Percentiles rank a stretch among this genome's conserved stretches.
phyloP scores from a whole-genome alignment of 2,888 invertebrate species.

The Caenorhabditis auriculariae region DNA sequence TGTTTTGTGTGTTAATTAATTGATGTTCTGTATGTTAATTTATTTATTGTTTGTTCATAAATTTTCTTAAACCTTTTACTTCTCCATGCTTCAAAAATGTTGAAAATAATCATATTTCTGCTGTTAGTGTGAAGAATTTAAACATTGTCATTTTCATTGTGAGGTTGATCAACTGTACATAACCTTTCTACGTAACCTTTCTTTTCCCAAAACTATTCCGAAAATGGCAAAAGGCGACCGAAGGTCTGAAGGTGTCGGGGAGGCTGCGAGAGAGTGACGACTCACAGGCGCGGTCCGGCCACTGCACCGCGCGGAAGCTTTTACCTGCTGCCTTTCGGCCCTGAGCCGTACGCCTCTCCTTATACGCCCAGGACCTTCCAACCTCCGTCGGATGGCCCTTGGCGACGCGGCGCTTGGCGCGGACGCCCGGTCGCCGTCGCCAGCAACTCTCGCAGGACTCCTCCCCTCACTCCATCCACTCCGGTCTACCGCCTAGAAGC shows the following conservation, averaged over 20 bases:
- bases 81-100: too few relatives aligned
- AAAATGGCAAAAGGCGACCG: slow-evolving; percentile 37
- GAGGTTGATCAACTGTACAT: too few relatives aligned
- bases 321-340: slow-evolving; percentile 58
- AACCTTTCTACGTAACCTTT: too few relatives aligned
- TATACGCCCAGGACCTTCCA: slow-evolving; percentile 42
- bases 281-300: slow-evolving; percentile 47
- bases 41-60: too few relatives aligned
- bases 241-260: slow-evolving; percentile 40
- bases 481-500: slow-evolving; percentile 47
- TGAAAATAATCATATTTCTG: too few relatives aligned
- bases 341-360: slow-evolving; percentile 55
- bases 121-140: too few relatives aligned
- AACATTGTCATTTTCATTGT: too few relatives aligned
- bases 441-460: slow-evolving; percentile 36
- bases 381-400: slow-evolving; percentile 39
- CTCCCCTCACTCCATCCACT: slow-evolving; percentile 47
- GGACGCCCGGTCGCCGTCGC: slow-evolving; percentile 49
- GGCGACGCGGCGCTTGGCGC: slow-evolving; percentile 51
- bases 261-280: slow-evolving; percentile 30
- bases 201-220: too few relatives aligned
- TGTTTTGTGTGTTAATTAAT: too few relatives aligned
- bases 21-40: too few relatives aligned
- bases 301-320: slow-evolving; percentile 57
- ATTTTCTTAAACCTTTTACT: too few relatives aligned